These are phyloP conservation scores for Sweltsa coloradensis DNA, from an alignment of 1,140 invertebrate genomes.

Conservation along the genomic window DNA sequence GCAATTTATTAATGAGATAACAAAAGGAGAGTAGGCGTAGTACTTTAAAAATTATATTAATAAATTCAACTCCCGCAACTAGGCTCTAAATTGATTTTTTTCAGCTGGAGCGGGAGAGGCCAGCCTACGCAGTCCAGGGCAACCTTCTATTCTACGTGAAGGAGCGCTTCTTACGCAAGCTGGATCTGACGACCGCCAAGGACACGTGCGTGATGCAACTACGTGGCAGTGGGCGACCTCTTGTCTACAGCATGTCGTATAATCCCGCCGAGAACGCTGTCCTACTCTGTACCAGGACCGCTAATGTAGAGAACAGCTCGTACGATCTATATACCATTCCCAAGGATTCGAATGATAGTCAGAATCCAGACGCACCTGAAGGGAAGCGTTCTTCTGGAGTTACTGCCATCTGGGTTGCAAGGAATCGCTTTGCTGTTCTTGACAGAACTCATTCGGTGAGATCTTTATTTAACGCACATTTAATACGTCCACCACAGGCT, in stretches of 20 bases:
- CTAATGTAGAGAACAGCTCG: constrained; percentile 76
- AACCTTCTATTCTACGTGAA: constrained; percentile 96
- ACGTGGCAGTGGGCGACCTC: constrained; percentile 60
- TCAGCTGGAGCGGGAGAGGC: constrained; percentile 81
- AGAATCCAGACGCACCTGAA: constrained; percentile 45
- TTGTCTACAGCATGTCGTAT: constrained; percentile 81
- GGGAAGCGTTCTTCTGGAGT: constrained; percentile 80
- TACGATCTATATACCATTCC: constrained; percentile 92
- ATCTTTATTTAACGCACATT: too few relatives aligned
- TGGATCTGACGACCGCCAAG: constrained; percentile 89
- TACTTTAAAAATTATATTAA: background rate
- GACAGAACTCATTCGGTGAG: constrained; percentile 77
- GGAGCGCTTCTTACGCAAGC: constrained; percentile 75
- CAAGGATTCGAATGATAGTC: constrained; percentile 42
- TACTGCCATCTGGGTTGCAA: constrained; percentile 94
- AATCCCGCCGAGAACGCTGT: constrained; percentile 92
- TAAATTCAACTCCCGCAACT: too few relatives aligned
- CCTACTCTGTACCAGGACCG: constrained; percentile 62
- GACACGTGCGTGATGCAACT: constrained; percentile 89
- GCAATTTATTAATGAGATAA: too few relatives aligned
- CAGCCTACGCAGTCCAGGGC: constrained; percentile 86
- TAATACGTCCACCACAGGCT: too few relatives aligned
- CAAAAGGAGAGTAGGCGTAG: too few relatives aligned
- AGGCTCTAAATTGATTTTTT: constrained; percentile 5
- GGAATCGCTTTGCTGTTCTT: constrained; percentile 96